Percentiles rank a stretch among this genome's conserved stretches.
Evolutionary conservation across 2,113 vertebrate genomes (phyloP).

Genomic region (Suncus etruscus): DNA sequence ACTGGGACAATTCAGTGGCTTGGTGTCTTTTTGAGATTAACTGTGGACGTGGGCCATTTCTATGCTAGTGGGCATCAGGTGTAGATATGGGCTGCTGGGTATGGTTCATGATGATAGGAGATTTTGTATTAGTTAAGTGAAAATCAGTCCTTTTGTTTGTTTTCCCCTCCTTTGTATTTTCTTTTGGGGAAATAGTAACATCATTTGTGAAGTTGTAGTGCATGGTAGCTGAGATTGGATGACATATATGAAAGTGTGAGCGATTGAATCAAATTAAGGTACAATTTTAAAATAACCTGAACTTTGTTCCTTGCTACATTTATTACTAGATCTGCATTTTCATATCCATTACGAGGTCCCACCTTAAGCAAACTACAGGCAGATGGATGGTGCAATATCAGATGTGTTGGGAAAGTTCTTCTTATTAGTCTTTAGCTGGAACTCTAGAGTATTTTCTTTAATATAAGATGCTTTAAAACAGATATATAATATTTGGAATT

Average conservation of each 20-base stretch:
- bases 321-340: neutral
- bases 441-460: neutral
- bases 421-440: constrained; percentile 16
- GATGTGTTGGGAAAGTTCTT: neutral
- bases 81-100: no score
- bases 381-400: neutral
- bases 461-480: constrained; percentile 46
- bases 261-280: constrained; percentile 22
- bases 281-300: neutral
- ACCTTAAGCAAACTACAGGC: neutral
- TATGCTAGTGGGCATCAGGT: no score
- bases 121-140: constrained; percentile 19
- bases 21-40: no score
- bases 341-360: neutral
- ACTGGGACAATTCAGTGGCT: no score
- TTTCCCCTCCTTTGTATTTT: neutral
- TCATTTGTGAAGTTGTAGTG: neutral
- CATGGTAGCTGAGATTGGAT: neutral
- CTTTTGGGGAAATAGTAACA: neutral
- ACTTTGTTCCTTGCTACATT: neutral
- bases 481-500: neutral
- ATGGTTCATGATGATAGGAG: neutral
- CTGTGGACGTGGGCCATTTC: no score
- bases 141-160: neutral
- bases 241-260: neutral